Evolutionary conservation across 2,797 vertebrate genomes (phyloP), one percentile per base, ranked within the genome.

Genomic region (Todus mexicanus): DNA sequence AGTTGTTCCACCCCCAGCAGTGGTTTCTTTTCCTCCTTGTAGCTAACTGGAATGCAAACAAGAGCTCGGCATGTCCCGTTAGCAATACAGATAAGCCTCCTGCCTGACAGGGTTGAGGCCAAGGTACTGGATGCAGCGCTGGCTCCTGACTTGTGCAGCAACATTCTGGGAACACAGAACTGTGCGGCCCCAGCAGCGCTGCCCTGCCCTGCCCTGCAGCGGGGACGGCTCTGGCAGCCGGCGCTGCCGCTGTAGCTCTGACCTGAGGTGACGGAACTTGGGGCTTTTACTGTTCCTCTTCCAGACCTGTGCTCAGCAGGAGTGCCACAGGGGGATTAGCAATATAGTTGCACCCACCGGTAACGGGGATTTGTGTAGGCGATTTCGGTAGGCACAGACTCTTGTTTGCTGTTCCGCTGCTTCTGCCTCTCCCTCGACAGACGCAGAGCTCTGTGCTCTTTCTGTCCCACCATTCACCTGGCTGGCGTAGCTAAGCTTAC

Each of bases 401-500:
- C 29, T 4, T 26, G n/a, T 31, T 18, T 6, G 19, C 23, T 25
- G n/a, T 22, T 66, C n/a, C 8, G 27, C 11, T 37, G 57, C 43
- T 31, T 69, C 26, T 73, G 47, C 56, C 43, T 50, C 19, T 3
- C 2, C 26, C 26, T 43, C 4, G 0, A 3, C 19, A 4, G 7
- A 2, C 0, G 0, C 31, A 19, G 42, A 72, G 77, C 56, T 20
- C 13, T 0, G 0, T 3, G 1, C 42, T 15, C 23, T 53, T 48
- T 31, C 26, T n/a, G 16, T 50, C 25, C 43, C 17, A 2, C 27
- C 11, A 3, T 7, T 63, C 5, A 37, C 5, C 6, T 40, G 1
- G 8, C 59, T 27, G 15, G 3, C 13, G 0, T 7, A 21, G 64
- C 79, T 25, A 0, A 8, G 23, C 79, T 15, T n/a, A n/a, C n/a